Evolutionary conservation across 1,140 invertebrate species (phyloP).

Genomic region (Papilio helenus): DNA sequence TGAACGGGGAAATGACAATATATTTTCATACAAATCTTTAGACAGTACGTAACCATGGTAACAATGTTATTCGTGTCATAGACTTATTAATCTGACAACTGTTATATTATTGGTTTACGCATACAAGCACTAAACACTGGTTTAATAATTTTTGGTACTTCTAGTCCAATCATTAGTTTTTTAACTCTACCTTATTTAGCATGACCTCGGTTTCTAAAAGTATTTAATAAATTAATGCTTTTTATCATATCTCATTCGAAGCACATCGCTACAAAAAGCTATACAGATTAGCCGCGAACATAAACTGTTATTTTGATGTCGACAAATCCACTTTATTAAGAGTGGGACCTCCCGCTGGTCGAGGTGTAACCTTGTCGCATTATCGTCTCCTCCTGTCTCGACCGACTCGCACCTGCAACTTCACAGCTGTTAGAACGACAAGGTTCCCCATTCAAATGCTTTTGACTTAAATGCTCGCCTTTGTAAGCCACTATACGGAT

Average conservation of each 20-base stretch:
- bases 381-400: conserved; percentile 43
- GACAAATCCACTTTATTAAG: conserved; percentile 81
- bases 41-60: not conserved
- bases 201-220: not conserved
- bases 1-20: not conserved
- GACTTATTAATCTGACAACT: too few relatives aligned
- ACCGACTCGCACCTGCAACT: conserved; percentile 54
- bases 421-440: conserved; percentile 65
- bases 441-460: conserved; percentile 61
- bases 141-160: not conserved
- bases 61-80: not conserved
- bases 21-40: not conserved
- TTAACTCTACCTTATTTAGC: not conserved
- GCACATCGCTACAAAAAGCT: conserved; percentile 36
- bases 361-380: conserved; percentile 65
- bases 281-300: conserved; percentile 67
- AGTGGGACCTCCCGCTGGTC: conserved; percentile 69
- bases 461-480: conserved; percentile 77
- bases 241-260: conserved; percentile 28
- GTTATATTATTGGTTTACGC: too few relatives aligned
- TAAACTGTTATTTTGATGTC: conserved; percentile 80
- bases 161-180: not conserved
- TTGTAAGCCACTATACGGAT: conserved; percentile 67
- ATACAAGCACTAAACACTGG: not conserved
- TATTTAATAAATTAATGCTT: conserved; percentile 8